Base-by-base conservation (phyloP, 1,140 invertebrate species). In the Sweltsa coloradensis region DNA sequence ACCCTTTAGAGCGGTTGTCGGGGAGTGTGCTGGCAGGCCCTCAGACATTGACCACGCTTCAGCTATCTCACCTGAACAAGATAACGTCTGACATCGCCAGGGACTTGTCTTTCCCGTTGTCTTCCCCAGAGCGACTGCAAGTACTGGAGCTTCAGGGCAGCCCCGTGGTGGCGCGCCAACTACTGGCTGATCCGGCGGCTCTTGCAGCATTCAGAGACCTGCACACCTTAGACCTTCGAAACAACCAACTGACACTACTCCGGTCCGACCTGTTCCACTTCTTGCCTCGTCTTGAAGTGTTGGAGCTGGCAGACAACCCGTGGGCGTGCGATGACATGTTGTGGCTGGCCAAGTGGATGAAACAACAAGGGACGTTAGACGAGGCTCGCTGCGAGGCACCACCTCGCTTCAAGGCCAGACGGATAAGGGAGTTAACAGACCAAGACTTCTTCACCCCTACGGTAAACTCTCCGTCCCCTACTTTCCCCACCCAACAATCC, bases 81-180 rank as follows among this genome's bases (percentile, higher is more conserved):
- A 53, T 71, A 1, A 56, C 71, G 19, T 68, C 73, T 26, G 52
- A 71, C 45, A 64, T 62, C 27, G 58, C 58, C 23, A 60, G 70
- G 50, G 77, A 81, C 53, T 75, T 78, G 54, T 72, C 73, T 31
- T 84, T 83, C 64, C 80, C 80, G 1, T 70, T 83, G 42, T 71
- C 78, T 9, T 69, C 79, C 16, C 75, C 83, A 4, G 76, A 81
- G 55, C 71, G 75, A 57, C 67, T 91, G 22, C 70, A 80, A 55
- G 73, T 67, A 46, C 67, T 91, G 22, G 78, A 89, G 59, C 63
- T 90, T 31, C 78, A 83, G 49, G 72, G 73, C 47, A 89, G 86
- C 57, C 76, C 83, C 0, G 70, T 71, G 6, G 64, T 90, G 25
- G 78, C 79, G 1, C 66, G 72, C 34, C 78, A 77, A 57, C 66